These are phyloP conservation scores for Palythoa grandis DNA, from an alignment of 92 coral and sea anemone species.

Conservation along the genomic window DNA sequence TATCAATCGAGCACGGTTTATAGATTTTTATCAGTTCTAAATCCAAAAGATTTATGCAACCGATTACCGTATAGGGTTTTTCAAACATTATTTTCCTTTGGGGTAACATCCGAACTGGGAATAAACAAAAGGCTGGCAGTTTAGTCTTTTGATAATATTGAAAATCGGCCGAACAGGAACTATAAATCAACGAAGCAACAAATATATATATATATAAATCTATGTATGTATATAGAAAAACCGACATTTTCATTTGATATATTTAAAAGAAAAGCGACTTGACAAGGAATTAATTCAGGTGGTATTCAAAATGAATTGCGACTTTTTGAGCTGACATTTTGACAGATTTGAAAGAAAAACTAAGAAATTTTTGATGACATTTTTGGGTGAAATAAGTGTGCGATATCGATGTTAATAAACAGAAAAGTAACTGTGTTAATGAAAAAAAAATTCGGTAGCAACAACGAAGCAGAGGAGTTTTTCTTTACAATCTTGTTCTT, in stretches of 20 bases:
- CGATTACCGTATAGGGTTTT: neutral
- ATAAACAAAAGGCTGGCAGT: neutral
- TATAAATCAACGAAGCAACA: neutral
- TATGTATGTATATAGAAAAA: neutral
- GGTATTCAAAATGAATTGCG: slow-evolving; percentile 33
- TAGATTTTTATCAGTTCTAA: slow-evolving; percentile 23
- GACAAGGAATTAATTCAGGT: slow-evolving; percentile 25
- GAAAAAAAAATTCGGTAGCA: neutral
- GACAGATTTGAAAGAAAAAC: slow-evolving; percentile 23
- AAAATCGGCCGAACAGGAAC: neutral
- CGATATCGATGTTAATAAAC: slow-evolving; percentile 6
- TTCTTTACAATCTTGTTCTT: too few species aligned
- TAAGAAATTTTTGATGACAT: neutral
- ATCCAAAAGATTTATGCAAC: slow-evolving; percentile 11
- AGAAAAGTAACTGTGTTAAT: slow-evolving; percentile 1
- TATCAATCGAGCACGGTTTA: slow-evolving; percentile 37
- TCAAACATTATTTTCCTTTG: neutral
- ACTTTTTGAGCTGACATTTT: slow-evolving; percentile 28
- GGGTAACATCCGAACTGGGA: slow-evolving; percentile 14
- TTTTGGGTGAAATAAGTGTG: slow-evolving; percentile 26
- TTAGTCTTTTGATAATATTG: neutral
- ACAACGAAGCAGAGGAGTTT: neutral
- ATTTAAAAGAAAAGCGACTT: neutral
- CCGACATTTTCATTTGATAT: slow-evolving; percentile 20
- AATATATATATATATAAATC: neutral